Evolutionary conservation across 1,140 invertebrate genomes (phyloP).

Genomic region (Drosophila tsacasi): DNA sequence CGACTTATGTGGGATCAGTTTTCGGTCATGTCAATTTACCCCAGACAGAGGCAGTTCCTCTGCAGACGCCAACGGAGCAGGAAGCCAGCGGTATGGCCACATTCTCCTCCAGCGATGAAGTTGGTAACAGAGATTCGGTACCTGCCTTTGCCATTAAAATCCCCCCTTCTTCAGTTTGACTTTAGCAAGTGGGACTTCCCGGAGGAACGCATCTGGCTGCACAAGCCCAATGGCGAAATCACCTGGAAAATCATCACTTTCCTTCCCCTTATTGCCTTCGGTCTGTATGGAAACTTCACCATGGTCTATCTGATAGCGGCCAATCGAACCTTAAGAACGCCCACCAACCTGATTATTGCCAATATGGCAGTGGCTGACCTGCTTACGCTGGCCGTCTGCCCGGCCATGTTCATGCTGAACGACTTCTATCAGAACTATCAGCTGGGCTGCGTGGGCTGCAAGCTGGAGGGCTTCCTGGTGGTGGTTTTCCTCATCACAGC

Average conservation of each 20-base stretch:
- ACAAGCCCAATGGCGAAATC: slow-evolving; percentile 87
- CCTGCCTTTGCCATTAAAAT: neutral
- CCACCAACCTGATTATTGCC: slow-evolving; percentile 92
- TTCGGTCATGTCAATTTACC: slow-evolving; percentile 60
- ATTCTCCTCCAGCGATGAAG: slow-evolving; percentile 28
- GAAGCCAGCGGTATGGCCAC: slow-evolving; percentile 42
- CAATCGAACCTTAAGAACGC: slow-evolving; percentile 89
- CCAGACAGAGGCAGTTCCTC: slow-evolving; percentile 39
- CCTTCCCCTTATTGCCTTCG: slow-evolving; percentile 88
- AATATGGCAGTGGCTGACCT: slow-evolving; percentile 93
- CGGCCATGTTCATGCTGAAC: slow-evolving; percentile 89
- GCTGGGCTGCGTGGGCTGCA: slow-evolving; percentile 89
- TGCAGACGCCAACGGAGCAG: slow-evolving; percentile 5
- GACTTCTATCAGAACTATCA: slow-evolving; percentile 92
- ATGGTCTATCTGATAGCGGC: slow-evolving; percentile 89
- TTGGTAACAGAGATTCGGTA: neutral
- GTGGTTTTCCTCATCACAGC: slow-evolving; percentile 89
- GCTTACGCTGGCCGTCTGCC: slow-evolving; percentile 90
- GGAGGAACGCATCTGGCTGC: slow-evolving; percentile 87
- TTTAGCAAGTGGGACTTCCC: slow-evolving; percentile 81
- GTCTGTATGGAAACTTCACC: slow-evolving; percentile 90
- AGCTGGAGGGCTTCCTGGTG: slow-evolving; percentile 89
- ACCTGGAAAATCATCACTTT: slow-evolving; percentile 87
- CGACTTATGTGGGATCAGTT: slow-evolving; percentile 59
- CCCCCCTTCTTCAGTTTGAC: slow-evolving; percentile 51